Evolutionary conservation across 2,888 invertebrate genomes (phyloP), one percentile per base, ranked within the genome.

Genomic region (Tanytarsus gracilentus): DNA sequence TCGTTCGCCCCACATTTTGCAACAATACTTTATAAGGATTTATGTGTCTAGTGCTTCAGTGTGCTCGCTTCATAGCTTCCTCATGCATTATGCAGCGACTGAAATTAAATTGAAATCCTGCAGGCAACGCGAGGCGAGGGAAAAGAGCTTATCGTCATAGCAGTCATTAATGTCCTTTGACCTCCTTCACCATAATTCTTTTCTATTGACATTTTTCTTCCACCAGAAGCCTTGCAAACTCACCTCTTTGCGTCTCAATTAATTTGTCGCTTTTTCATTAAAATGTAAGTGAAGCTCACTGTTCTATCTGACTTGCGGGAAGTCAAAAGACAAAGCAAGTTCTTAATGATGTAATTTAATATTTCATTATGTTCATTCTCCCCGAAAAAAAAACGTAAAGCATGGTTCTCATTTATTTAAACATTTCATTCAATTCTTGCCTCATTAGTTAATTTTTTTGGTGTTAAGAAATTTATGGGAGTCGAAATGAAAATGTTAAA

Each of bases 281-380:
- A n/a, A n/a, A n/a, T n/a, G n/a, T n/a, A n/a, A n/a, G n/a, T n/a
- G n/a, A n/a, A n/a, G n/a, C n/a, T n/a, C n/a, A n/a, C n/a, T n/a
- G n/a, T n/a, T n/a, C n/a, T n/a, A n/a, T n/a, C n/a, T n/a, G 16
- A 36, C 2, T n/a, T 14, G 4, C 2, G 4, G n/a, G 7, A 36
- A 36, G 16, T 6, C 4, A 14, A 4, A 16, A 44, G 23, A 44
- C 26, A 49, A 53, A 18, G 18, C n/a, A 53, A 53, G 9, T 53
- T 53, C 18, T 53, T 53, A 53, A 53, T 8, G 21, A 25, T 16
- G 53, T 53, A 53, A 53, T 53, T 33, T 36, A 53, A 53, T 36
- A 53, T 29, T 33, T 44, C 23, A 18, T 8, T 44, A 9, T n/a
- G n/a, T n/a, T n/a, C n/a, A n/a, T n/a, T n/a, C 23, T 44, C 16